Percentiles rank a stretch among this genome's conserved stretches.
phyloP scores from a whole-genome alignment of 2,888 invertebrate genomes.

The Taphrorychus bicolor region DNA sequence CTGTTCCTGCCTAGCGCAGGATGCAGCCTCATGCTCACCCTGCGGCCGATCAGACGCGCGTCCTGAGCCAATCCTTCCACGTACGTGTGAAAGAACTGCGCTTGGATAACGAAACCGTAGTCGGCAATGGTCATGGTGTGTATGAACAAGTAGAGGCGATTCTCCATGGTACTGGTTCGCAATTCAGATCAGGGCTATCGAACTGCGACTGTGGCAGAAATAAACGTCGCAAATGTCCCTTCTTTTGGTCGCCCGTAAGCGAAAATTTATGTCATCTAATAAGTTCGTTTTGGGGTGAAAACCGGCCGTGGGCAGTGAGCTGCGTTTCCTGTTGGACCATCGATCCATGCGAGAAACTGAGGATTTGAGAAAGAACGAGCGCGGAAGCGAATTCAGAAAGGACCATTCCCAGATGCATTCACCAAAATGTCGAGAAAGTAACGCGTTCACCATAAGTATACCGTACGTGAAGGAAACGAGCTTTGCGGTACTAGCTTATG shows the following conservation, averaged over 20 bases:
- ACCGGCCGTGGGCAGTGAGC: neutral
- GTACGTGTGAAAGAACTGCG: constrained; percentile 59
- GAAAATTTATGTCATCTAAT: constrained; percentile 60
- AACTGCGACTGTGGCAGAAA: constrained; percentile 56
- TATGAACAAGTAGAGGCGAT: constrained; percentile 55
- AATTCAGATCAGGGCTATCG: constrained; percentile 46
- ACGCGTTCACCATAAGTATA: neutral
- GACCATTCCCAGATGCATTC: neutral
- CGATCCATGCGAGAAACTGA: neutral
- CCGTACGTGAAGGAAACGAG: no score
- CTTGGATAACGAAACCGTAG: constrained; percentile 57
- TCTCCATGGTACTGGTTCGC: constrained; percentile 30
- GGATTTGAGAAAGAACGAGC: no score
- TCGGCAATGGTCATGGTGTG: constrained; percentile 61
- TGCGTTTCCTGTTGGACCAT: neutral
- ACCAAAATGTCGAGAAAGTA: neutral
- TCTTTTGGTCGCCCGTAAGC: constrained; percentile 55
- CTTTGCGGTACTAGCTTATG: no score
- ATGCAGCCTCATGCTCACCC: constrained; percentile 51
- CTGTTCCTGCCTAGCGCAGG: constrained; percentile 48
- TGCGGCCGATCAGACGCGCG: constrained; percentile 52
- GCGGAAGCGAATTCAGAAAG: neutral
- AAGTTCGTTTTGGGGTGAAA: constrained; percentile 34
- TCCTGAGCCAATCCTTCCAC: constrained; percentile 44
- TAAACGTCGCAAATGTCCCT: constrained; percentile 51